Base-by-base conservation (phyloP, 2,113 vertebrate species). In the Morone saxatilis region DNA sequence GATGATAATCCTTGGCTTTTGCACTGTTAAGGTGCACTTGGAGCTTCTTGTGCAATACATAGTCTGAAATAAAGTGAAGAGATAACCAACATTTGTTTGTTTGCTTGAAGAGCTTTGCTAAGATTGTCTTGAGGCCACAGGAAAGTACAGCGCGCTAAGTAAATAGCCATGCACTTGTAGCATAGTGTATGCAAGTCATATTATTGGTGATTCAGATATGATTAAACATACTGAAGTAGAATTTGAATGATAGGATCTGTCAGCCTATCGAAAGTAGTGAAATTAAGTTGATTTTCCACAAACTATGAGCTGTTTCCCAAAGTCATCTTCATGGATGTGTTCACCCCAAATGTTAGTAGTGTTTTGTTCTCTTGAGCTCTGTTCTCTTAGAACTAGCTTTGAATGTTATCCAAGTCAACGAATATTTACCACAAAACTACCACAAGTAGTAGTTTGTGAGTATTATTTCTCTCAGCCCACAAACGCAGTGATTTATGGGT, bases 111-210 rank as follows among this genome's bases (percentile, higher is more conserved):
- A 22, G 12, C 45, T 75, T 68, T 83, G 41, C 61, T 63, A 47
- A 80, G 50, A 16, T 66, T 3, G 4, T 45, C 43, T 80, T 22
- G 53, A 84, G 66, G 89, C 83, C 78, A 86, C 59, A 47, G 76
- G 31, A 76, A 67, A n/a, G 56, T 68, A 71, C 69, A 83, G 61
- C 71, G 56, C 72, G 50, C 57, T 74, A 59, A 72, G 65, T 76
- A 67, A 76, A 66, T 19, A 77, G 83, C 76, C 88, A 86, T 87
- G 91, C 89, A 84, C 67, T 80, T 80, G 71, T 36, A 81, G 61
- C 50, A 36, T 5, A 65, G 53, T 63, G 60, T 73, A 62, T 17
- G 50, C 43, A 61, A 38, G 66, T 75, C 53, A 22, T 40, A 48
- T 16, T 12, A 38, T 4, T 16, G 40, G 22, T 20, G 50, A 40